Conservation (phyloP, 1,140 invertebrate species). For the Drosophila bocqueti region DNA sequence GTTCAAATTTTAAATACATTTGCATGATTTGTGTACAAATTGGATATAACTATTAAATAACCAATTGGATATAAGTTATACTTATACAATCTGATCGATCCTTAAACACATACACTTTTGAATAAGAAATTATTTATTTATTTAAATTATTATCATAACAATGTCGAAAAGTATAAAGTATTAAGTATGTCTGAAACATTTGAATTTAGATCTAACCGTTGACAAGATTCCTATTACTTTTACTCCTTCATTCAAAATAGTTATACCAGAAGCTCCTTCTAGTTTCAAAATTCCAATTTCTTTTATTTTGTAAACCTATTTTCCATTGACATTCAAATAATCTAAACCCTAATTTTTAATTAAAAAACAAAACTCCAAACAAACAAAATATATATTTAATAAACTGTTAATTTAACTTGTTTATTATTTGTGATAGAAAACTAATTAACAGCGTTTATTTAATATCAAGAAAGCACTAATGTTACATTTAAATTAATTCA, state of each 20-base stretch:
- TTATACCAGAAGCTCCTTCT: background rate
- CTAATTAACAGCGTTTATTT: background rate
- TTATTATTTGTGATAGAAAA: conserved; percentile 6
- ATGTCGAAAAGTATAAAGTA: background rate
- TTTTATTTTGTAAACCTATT: background rate
- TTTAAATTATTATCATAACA: background rate
- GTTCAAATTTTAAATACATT: background rate
- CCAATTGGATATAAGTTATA: background rate
- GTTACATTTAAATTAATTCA: conserved; percentile 10
- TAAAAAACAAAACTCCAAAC: background rate
- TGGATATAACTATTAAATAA: too few species aligned
- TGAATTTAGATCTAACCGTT: too few species aligned
- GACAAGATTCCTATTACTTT: too few species aligned
- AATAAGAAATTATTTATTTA: background rate
- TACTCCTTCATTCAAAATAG: background rate
- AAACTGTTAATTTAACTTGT: conserved; percentile 4
- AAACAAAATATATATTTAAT: background rate
- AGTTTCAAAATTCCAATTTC: background rate
- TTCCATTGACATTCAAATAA: background rate
- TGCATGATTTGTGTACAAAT: conserved; percentile 1
- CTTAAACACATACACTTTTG: background rate
- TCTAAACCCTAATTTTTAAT: background rate
- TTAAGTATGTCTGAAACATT: too few species aligned
- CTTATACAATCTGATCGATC: background rate
- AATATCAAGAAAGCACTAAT: conserved; percentile 1